These are phyloP conservation scores for Ceratosolen solmsi DNA, from an alignment of 1,140 invertebrate species.

Conservation along the genomic window DNA sequence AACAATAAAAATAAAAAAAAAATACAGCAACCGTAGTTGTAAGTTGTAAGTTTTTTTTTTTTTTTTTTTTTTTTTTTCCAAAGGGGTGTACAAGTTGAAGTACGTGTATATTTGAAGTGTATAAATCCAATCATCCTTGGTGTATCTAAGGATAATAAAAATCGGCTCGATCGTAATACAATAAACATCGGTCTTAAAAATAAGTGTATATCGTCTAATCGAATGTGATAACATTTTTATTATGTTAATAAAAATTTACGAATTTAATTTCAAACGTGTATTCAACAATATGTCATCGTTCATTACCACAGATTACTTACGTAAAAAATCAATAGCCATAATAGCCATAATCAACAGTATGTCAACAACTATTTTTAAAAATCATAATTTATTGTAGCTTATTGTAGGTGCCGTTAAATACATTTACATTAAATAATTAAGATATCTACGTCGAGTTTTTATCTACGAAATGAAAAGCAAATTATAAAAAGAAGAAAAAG, in stretches of 20 bases:
- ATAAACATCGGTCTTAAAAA: constrained; percentile 9
- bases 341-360: not conserved
- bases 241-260: constrained; percentile 49
- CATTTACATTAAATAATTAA: not conserved
- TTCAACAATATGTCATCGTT: not conserved
- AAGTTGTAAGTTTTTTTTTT: too few species aligned
- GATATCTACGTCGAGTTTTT: not conserved
- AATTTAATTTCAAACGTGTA: constrained; percentile 36
- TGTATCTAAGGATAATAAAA: constrained; percentile 13
- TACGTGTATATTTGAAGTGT: constrained; percentile 3
- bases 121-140: constrained; percentile 31
- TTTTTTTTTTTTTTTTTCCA: constrained; percentile 11
- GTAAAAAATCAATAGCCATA: not conserved
- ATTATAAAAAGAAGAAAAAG: not conserved
- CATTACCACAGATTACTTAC: not conserved
- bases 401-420: not conserved
- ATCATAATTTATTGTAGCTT: not conserved
- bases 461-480: not conserved
- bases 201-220: constrained; percentile 39
- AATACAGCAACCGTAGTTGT: constrained; percentile 16
- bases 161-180: constrained; percentile 26
- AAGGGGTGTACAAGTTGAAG: constrained; percentile 33
- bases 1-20: too few species aligned
- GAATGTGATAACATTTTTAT: constrained; percentile 51
- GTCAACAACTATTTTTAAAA: not conserved